Evolutionary conservation across 1,140 invertebrate genomes (phyloP).

Genomic region (Saccostrea glomerata): DNA sequence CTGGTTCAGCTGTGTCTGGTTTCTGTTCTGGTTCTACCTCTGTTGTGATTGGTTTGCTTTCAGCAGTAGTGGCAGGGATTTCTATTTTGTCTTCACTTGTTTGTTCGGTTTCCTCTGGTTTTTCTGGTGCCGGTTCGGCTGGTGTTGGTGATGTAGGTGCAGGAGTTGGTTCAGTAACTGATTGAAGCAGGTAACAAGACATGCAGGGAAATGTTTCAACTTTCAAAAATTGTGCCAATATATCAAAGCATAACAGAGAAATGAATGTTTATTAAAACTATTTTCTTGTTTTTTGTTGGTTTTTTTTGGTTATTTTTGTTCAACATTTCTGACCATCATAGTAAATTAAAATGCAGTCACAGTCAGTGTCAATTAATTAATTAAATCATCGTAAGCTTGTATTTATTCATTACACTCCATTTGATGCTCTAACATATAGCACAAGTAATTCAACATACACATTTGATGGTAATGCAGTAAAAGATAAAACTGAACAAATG

Average conservation of each 20-base stretch:
- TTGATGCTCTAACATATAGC: too few relatives aligned
- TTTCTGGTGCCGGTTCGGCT: conserved; percentile 34
- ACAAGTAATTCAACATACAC: too few relatives aligned
- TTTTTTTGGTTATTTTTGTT: too few relatives aligned
- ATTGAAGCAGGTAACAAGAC: conserved; percentile 12
- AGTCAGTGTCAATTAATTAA: too few relatives aligned
- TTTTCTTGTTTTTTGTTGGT: too few relatives aligned
- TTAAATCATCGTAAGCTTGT: too few relatives aligned
- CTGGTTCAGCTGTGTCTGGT: conserved; percentile 19
- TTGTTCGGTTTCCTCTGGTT: conserved; percentile 21
- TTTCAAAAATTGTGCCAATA: not conserved
- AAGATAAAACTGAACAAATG: not conserved
- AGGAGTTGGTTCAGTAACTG: conserved; percentile 9
- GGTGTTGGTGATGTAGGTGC: not conserved
- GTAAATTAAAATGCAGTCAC: too few relatives aligned
- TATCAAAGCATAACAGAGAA: not conserved
- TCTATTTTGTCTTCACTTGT: conserved; percentile 33
- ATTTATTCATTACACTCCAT: too few relatives aligned
- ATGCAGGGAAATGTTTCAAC: conserved; percentile 2
- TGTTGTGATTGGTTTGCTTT: conserved; percentile 7
- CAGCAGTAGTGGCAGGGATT: conserved; percentile 14
- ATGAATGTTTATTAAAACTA: not conserved
- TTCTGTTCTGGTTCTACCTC: conserved; percentile 30
- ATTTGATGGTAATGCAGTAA: too few relatives aligned
- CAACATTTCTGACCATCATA: too few relatives aligned